Evolutionary conservation across 2,888 invertebrate species (phyloP), one percentile per base, ranked within the genome.

Genomic region (Uropetala carovei): DNA sequence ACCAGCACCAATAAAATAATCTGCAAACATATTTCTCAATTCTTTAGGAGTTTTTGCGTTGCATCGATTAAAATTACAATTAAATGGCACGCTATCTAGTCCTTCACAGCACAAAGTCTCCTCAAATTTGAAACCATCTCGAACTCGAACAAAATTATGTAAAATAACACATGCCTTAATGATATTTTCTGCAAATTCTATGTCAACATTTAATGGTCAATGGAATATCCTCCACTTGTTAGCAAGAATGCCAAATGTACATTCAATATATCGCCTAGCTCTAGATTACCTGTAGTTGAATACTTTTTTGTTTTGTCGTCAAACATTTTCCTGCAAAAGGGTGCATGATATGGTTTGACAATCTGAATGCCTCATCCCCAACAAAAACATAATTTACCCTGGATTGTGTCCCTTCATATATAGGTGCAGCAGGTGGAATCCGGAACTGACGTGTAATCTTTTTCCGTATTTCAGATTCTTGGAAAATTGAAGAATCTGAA

Each of bases 361-460:
- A 93, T 92, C 93, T 93, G 93, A 94, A 94, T 86, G 94, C 94
- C 92, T 93, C 94, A 94, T 94, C 93, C 18, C 93, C 93, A 59
- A 93, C 91, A 93, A 93, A 93, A 81, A 57, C 82, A 43, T 81
- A 22, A 57, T n/a, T n/a, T n/a, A n/a, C n/a, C n/a, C n/a, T n/a
- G n/a, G n/a, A n/a, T n/a, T n/a, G n/a, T n/a, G n/a, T n/a, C n/a
- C n/a, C n/a, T n/a, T n/a, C n/a, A n/a, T n/a, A n/a, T n/a, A n/a
- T n/a, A n/a, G n/a, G n/a, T n/a, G n/a, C n/a, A n/a, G n/a, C n/a
- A n/a, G n/a, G n/a, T n/a, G n/a, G n/a, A n/a, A n/a, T n/a, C n/a
- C n/a, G n/a, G n/a, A n/a, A n/a, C n/a, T n/a, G n/a, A n/a, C n/a
- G n/a, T n/a, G n/a, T n/a, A n/a, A 93, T 30, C 85, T 91, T 83